Evolutionary conservation across 2,888 invertebrate genomes (phyloP).

Genomic region (Amphipyra berbera): DNA sequence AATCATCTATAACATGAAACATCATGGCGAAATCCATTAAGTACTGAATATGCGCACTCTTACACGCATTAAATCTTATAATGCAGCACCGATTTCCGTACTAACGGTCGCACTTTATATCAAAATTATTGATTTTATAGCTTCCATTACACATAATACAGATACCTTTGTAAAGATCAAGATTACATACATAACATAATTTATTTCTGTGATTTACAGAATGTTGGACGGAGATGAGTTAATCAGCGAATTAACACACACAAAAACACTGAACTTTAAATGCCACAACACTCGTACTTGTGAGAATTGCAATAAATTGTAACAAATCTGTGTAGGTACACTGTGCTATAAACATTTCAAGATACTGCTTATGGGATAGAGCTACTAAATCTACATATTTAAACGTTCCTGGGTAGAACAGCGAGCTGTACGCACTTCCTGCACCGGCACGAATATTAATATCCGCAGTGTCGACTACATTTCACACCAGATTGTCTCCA

Average conservation of each 20-base stretch:
- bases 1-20: slow-evolving; percentile 33
- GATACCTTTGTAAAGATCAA: slow-evolving; percentile 31
- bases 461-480: slow-evolving; percentile 33
- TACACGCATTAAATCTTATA: slow-evolving; percentile 29
- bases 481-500: slow-evolving; percentile 35
- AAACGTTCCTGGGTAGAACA: slow-evolving; percentile 32
- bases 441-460: slow-evolving; percentile 42
- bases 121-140: slow-evolving; percentile 44
- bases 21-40: slow-evolving; percentile 43
- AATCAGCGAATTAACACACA: slow-evolving; percentile 29
- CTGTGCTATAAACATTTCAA: slow-evolving; percentile 36
- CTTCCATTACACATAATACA: slow-evolving; percentile 33
- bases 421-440: slow-evolving; percentile 32
- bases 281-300: slow-evolving; percentile 8
- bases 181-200: slow-evolving; percentile 22
- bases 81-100: slow-evolving; percentile 30
- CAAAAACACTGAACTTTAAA: slow-evolving; percentile 34
- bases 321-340: slow-evolving; percentile 35
- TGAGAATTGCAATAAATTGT: slow-evolving; percentile 36
- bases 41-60: slow-evolving; percentile 35
- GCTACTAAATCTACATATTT: slow-evolving; percentile 43
- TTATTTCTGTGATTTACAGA: slow-evolving; percentile 17
- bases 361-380: slow-evolving; percentile 25
- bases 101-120: slow-evolving; percentile 34
- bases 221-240: slow-evolving; percentile 21